Evolutionary conservation across 2,113 vertebrate species (phyloP).

Genomic region (Hippocampus zosterae): DNA sequence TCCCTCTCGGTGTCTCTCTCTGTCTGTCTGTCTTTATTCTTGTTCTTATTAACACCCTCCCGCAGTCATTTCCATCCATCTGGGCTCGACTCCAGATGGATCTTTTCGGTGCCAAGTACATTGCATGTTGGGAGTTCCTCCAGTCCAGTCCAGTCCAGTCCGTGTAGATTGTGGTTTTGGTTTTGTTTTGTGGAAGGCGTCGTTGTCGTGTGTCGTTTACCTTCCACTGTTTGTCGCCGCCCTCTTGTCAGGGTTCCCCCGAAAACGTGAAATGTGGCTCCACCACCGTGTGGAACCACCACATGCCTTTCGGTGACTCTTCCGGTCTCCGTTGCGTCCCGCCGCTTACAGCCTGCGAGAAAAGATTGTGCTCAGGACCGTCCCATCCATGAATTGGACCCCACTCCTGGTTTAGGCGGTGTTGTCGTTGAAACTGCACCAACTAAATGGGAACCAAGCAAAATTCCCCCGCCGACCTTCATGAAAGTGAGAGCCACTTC

Average conservation of each 20-base stretch:
- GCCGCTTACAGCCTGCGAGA: too few relatives aligned
- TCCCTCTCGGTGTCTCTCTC: background rate
- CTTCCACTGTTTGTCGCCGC: background rate
- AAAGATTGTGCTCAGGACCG: too few relatives aligned
- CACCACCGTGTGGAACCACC: background rate
- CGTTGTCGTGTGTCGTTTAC: constrained; percentile 2
- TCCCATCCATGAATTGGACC: too few relatives aligned
- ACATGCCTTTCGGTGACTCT: background rate
- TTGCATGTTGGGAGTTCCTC: constrained; percentile 62
- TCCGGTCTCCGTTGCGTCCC: background rate
- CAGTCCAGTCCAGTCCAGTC: constrained; percentile 58
- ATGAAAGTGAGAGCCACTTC: too few relatives aligned
- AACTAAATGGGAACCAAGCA: too few relatives aligned
- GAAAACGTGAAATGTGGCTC: background rate
- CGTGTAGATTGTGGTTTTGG: too few relatives aligned
- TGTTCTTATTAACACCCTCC: constrained; percentile 53
- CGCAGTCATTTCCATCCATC: constrained; percentile 68
- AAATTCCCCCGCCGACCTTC: too few relatives aligned
- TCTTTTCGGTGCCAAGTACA: constrained; percentile 65
- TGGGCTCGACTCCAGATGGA: constrained; percentile 62
- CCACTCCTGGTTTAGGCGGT: too few relatives aligned
- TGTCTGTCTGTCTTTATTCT: constrained; percentile 47
- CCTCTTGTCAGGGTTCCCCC: background rate
- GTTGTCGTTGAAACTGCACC: too few relatives aligned
- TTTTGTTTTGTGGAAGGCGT: constrained; percentile 2